Evolutionary conservation across 2,113 vertebrate genomes (phyloP), one percentile per base, ranked within the genome.

Genomic region (Hipposideros armiger): DNA sequence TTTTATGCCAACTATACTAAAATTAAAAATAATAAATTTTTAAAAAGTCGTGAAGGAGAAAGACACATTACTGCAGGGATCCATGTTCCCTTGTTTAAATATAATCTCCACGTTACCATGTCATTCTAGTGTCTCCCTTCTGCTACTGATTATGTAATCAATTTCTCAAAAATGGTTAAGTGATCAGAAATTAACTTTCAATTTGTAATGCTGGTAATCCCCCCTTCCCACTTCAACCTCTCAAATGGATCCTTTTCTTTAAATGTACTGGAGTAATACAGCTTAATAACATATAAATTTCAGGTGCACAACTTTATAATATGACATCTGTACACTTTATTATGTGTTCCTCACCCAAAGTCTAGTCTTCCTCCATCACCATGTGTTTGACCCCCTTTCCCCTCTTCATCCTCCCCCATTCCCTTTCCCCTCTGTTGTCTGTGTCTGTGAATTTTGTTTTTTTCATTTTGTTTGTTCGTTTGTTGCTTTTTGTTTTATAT

Each of bases 121-220:
- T 47, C 26, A 42, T 87, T 87, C n/a, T 64, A 76, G 28, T 72
- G 17, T 2, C 16, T 67, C 19, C 16, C 6, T 15, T 91, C 47
- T 78, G 42, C 24, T 86, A 83, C 20, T 82, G 19, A 95, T 89
- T 72, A 90, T 67, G 15, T 60, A 72, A 70, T 70, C 13, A 73
- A n/a, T 40, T 87, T 81, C 28, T 87, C 19, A 74, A 74, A 77
- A 62, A 64, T 72, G 5, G 32, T 50, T 70, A 90, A 66, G 3
- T 58, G 52, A 90, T 17, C 78, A 8, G 20, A 88, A 85, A 90
- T 94, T 77, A 67, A 73, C 72, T 84, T 96, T 69, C 24, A 94
- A 9, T 91, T 84, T 91, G 36, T 90, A 90, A 95, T 47, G 52
- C n/a, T 72, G 45, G 3, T 94, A 69, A 82, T 32, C 28, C 14